Base-by-base conservation (phyloP, 1,140 invertebrate species). In the Zaprionus inermis region DNA sequence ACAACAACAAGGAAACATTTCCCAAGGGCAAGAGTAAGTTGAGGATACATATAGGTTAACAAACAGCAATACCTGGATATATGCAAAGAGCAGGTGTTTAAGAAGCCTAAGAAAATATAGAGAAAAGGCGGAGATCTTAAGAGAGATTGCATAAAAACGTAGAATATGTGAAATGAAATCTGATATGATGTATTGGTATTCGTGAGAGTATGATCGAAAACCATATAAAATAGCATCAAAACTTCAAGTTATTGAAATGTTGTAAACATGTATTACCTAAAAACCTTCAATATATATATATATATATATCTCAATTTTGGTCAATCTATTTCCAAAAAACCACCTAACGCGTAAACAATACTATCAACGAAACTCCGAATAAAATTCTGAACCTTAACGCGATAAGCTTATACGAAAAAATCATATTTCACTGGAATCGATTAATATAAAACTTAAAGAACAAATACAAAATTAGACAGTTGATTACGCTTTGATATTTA, bases 11-110 rank as follows among this genome's bases (percentile, higher is more conserved):
- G 72, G 78, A 84, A 16, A 91, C 90, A 54, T 92, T 92, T 41
- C 90, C 92, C 46, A 92, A 92, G 65, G 91, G 91, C 69, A 92
- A 92, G 77, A 92, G 91, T 92, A 91, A 92, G 91, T 81, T 10
- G 57, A 2, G 24, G 30, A 20, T 1, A 5, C 4, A 11, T 22
- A 12, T 22, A 22, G 7, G 10, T 18, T 12, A 11, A 12, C 9
- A 22, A 12, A 11, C 11, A 20, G 11, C 4, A 3, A 20, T 22
- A 1, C 1, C 12, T 10, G 1, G 11, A 38, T 12, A 38, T 38
- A 12, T 38, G 36, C 9, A 38, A 12, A 11, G 34, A 36, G 28
- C n/a, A n/a, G n/a, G n/a, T n/a, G n/a, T n/a, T n/a, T n/a, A n/a
- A n/a, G n/a, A n/a, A n/a, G n/a, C n/a, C n/a, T n/a, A n/a, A n/a